Conservation (phyloP, 1,140 invertebrate species). For the Chelonus insularis region DNA sequence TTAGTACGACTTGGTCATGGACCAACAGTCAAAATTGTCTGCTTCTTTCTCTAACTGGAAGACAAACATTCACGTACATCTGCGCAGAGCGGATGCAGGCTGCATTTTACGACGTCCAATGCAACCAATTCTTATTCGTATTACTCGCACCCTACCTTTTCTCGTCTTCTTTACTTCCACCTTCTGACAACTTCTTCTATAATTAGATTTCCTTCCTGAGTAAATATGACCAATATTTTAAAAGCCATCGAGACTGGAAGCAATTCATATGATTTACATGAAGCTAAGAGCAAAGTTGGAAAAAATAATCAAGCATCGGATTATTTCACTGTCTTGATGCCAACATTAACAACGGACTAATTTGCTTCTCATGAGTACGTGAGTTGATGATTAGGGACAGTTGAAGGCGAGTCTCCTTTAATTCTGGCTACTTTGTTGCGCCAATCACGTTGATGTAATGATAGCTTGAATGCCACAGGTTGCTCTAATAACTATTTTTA, state of each 20-base stretch:
- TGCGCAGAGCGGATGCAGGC: constrained; percentile 57
- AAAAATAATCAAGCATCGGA: too few species aligned
- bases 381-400: constrained; percentile 30
- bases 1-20: constrained; percentile 17
- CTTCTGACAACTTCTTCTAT: constrained; percentile 50
- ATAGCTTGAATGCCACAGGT: too few species aligned
- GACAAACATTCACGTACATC: constrained; percentile 43
- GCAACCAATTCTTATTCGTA: constrained; percentile 50
- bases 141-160: constrained; percentile 42
- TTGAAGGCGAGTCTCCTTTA: neutral
- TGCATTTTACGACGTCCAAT: constrained; percentile 57
- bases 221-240: constrained; percentile 4
- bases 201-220: constrained; percentile 52
- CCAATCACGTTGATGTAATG: too few species aligned
- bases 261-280: neutral
- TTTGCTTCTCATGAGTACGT: constrained; percentile 24
- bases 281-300: too few species aligned
- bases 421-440: too few species aligned
- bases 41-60: constrained; percentile 34
- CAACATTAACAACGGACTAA: constrained; percentile 20
- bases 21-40: constrained; percentile 24
- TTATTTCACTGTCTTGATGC: too few species aligned
- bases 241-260: too few species aligned
- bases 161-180: constrained; percentile 33
- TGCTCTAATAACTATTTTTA: too few species aligned